Base-by-base conservation (phyloP, 92 coral and sea anemone species). In the Siderastrea radians region DNA sequence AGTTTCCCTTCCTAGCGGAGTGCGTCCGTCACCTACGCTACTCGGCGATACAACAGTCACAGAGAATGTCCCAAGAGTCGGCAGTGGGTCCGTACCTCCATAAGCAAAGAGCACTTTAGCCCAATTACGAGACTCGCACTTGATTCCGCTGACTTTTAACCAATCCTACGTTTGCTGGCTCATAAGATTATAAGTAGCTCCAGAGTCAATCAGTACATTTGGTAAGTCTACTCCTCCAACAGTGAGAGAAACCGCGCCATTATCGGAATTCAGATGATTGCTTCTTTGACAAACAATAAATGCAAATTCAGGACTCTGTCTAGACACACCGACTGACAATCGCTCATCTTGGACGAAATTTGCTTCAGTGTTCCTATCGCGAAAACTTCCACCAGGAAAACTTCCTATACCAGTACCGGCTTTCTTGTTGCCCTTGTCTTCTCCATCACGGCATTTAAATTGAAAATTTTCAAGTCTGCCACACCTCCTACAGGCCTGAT, bases 401-500 rank as follows among this genome's bases (percentile, higher is more conserved):
- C 64, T 76, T 57, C 67, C 51, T 59, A 3, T 58, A 15, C 7
- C 1, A 15, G 13, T 58, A 6, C 62, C 62, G 15, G 13, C 15
- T 15, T 58, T 58, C 15, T 15, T 15, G 13, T 58, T 58, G 3
- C 38, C 38, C 38, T 26, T 26, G 38, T 26, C 38, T 26, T 26
- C 38, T 26, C 38, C 38, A 26, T 26, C 38, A 26, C 38, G 38
- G 38, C 89, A 83, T 55, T 45, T 68, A 4, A 83, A 26, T 26
- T 83, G 70, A 55, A 83, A 71, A 71, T 52, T 52, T 50, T 70
- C 69, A 7, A 71, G 45, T 83, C 8, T 38, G 48, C 82, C 74
- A 53, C 85, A 68, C 71, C 12, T 78, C 16, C 68, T 64, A 47
- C 84, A 86, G 48, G 75, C 74, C 48, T 64, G 65, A 19, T 17